phyloP scores from a whole-genome alignment of 2,113 vertebrate genomes.

The Thermophis baileyi region DNA sequence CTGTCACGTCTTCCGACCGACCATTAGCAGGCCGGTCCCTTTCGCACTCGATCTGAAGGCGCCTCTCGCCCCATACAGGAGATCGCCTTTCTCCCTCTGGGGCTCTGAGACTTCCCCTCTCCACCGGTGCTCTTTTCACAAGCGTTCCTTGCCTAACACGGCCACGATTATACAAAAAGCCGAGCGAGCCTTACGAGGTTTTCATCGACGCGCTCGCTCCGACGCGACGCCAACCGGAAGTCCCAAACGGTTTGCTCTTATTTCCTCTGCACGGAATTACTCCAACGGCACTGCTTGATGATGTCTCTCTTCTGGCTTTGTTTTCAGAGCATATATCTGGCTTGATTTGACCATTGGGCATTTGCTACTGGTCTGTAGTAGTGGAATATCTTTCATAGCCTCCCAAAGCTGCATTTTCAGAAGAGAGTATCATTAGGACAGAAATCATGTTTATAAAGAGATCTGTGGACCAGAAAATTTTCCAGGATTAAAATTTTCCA shows the following conservation, averaged over 20 bases:
- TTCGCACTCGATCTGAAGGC: too few relatives aligned
- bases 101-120: too few relatives aligned
- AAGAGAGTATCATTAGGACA: not conserved
- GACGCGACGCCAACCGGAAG: too few relatives aligned
- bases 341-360: slow-evolving; percentile 36
- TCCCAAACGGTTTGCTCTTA: slow-evolving; percentile 49
- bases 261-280: slow-evolving; percentile 28
- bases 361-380: not conserved
- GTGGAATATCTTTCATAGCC: not conserved
- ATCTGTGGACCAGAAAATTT: not conserved
- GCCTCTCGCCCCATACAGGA: too few relatives aligned
- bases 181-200: too few relatives aligned
- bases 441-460: not conserved
- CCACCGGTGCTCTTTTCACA: too few relatives aligned
- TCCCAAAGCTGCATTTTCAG: not conserved
- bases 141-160: too few relatives aligned
- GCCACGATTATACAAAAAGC: too few relatives aligned
- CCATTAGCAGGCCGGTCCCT: too few relatives aligned
- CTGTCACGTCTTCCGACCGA: too few relatives aligned
- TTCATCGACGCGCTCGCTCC: too few relatives aligned
- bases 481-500: not conserved
- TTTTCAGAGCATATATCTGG: slow-evolving; percentile 36
- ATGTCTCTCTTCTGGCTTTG: slow-evolving; percentile 41
- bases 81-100: too few relatives aligned
- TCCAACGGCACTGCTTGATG: slow-evolving; percentile 19